A percentile compares a stretch with the other conserved stretches of the same genome.
Conservation (phyloP, 92 coral and sea anemone genomes). For the Parazoanthus swiftii region DNA sequence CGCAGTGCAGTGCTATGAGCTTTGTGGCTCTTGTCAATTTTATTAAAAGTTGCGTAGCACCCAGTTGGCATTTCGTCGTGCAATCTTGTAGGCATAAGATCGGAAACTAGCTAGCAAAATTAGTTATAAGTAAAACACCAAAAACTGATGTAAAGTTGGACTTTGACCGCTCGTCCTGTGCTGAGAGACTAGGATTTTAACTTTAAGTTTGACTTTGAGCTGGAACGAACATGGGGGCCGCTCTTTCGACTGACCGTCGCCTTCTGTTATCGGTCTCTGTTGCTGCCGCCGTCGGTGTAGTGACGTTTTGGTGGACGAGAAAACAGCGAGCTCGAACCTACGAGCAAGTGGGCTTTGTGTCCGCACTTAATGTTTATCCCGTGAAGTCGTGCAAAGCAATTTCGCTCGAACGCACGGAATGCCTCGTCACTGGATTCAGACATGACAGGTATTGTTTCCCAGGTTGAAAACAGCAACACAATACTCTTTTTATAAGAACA, state of each 20-base stretch:
- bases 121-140: no score
- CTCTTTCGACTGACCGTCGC: background rate
- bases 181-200: no score
- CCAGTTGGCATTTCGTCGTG: background rate
- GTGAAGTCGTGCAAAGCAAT: conserved; percentile 69
- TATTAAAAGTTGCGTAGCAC: background rate
- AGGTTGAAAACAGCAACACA: no score
- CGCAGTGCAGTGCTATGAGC: no score
- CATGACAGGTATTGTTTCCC: no score
- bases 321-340: conserved; percentile 22
- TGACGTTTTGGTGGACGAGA: conserved; percentile 45
- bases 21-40: background rate
- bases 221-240: conserved; percentile 5
- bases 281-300: conserved; percentile 25
- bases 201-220: no score
- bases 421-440: no score
- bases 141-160: no score
- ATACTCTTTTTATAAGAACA: no score
- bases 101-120: background rate
- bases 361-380: conserved; percentile 56
- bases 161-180: background rate
- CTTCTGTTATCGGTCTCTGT: conserved; percentile 21
- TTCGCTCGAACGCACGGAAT: no score
- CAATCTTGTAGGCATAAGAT: background rate
- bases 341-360: conserved; percentile 56